Evolutionary conservation across 2,797 vertebrate species (phyloP), one percentile per base, ranked within the genome.

Genomic region (Lithobates sylvaticus): DNA sequence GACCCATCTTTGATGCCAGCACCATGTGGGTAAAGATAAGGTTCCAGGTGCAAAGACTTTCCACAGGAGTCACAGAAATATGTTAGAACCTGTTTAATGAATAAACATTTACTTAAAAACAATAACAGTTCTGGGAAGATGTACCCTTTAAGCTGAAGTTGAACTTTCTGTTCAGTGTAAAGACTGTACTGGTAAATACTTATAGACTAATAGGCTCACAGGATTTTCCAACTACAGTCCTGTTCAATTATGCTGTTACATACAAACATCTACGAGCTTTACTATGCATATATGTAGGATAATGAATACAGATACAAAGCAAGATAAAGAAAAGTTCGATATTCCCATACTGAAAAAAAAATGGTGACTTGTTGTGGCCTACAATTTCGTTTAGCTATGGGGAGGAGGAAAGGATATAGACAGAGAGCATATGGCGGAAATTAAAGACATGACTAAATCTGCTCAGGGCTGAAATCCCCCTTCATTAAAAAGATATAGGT

Each of bases 401-500:
- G 9, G 72, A 74, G 42, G n/a, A 74, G n/a, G n/a, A 26, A 2
- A 15, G 47, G 32, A 18, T 50, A 39, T 39, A 54, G 27, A 58
- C 47, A 68, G 47, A 39, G 42, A 85, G 29, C 84, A 85, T 79
- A 23, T 58, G 84, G 61, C 29, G 29, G 61, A 76, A 74, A 68
- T 58, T 23, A 80, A 72, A 32, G 81, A 81, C 50, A 70, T 70
- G 70, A 10, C 58, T 84, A 80, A 84, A 87, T 78, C 81, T 78
- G 42, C 81, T 83, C 86, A 87, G 70, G 75, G 73, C 10, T 74
- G n/a, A 83, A 83, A 80, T 84, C 81, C 21, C 81, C 36, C 23
- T 76, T 84, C 76, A 42, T 74, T 78, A 68, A 29, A 87, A 54
- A 72, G 72, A 81, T 69, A 34, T 39, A 69, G 34, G 69, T 70